Base-by-base conservation (phyloP, 2,797 vertebrate species). In the Pseudomugil tenellus region DNA sequence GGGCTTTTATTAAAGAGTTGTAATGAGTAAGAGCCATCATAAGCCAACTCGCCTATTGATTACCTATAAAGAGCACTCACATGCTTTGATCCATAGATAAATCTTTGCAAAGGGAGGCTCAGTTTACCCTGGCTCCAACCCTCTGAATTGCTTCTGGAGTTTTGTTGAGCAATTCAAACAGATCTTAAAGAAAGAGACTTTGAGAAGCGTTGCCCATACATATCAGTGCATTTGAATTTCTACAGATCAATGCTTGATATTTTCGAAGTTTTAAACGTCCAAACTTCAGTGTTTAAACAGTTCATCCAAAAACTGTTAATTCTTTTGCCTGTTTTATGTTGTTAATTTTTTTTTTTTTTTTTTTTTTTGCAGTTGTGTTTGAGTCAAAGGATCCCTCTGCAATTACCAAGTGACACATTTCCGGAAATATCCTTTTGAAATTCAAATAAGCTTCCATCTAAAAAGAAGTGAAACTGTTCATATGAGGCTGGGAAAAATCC, bases 1-100 rank as follows among this genome's bases (percentile, higher is more conserved):
- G 84, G 86, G 83, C 86, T 91, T 91, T 92, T 93, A 92, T 92
- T 92, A 92, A 93, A 92, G 91, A 89, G 86, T 87, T 87, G 85
- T 92, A 93, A 93, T 92, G 91, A 92, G 89, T 89, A 88, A 85
- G 89, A 86, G 83, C 84, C 89, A 91, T 91, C 90, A 89, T 79
- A 84, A 90, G 85, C 84, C 89, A 83, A 86, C 85, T 84, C 41
- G 54, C 78, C 76, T 91, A 93, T 92, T 89, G 91, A 93, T 93
- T 92, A 90, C 83, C 90, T 78, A 91, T 92, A 89, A 92, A 91
- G 84, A 92, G 85, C 89, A 85, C 86, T 92, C 89, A 85, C 74
- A 58, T 77, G 86, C 87, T 81, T 80, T 87, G 87, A 92, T 92
- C 91, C 89, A 90, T 88, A 89, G 89, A 89, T 90, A 88, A 91